A percentile compares a stretch with the other conserved stretches of the same genome.
Evolutionary conservation across 2,888 invertebrate species (phyloP).

Genomic region (Phengaris arion): DNA sequence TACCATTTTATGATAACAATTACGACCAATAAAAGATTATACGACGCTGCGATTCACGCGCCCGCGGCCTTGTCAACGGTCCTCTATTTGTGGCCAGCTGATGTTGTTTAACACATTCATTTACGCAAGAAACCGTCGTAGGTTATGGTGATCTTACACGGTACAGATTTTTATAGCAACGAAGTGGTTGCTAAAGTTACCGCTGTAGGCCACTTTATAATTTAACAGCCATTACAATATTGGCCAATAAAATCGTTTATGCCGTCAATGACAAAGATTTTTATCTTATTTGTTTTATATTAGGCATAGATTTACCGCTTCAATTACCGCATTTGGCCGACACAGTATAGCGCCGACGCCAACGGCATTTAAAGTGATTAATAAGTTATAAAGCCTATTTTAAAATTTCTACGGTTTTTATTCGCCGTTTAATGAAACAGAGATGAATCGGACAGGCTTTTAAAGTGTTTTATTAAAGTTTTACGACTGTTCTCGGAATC

Average conservation of each 20-base stretch:
- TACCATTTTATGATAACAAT: slow-evolving; percentile 79
- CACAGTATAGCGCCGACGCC: neutral
- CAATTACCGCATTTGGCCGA: neutral
- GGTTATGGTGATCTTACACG: neutral
- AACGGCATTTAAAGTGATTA: slow-evolving; percentile 6
- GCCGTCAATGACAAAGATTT: no score
- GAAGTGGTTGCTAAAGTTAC: neutral
- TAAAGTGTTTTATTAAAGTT: slow-evolving; percentile 15
- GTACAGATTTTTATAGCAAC: neutral
- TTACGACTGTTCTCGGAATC: slow-evolving; percentile 7
- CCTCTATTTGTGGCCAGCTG: slow-evolving; percentile 14
- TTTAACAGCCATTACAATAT: no score
- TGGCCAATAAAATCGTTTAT: no score
- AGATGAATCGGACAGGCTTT: neutral
- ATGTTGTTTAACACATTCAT: neutral
- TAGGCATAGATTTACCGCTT: neutral
- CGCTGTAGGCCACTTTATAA: no score
- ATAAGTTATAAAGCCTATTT: slow-evolving; percentile 4
- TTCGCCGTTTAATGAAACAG: neutral
- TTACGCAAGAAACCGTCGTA: neutral
- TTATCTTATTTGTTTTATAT: no score
- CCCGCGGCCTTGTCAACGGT: slow-evolving; percentile 44
- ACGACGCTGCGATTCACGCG: slow-evolving; percentile 73
- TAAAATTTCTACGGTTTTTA: neutral
- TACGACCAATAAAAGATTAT: slow-evolving; percentile 79